Evolutionary conservation across 64 coral and sea anemone genomes (phyloP), one percentile per base, ranked within the genome.

Genomic region (Trachythela sp.): DNA sequence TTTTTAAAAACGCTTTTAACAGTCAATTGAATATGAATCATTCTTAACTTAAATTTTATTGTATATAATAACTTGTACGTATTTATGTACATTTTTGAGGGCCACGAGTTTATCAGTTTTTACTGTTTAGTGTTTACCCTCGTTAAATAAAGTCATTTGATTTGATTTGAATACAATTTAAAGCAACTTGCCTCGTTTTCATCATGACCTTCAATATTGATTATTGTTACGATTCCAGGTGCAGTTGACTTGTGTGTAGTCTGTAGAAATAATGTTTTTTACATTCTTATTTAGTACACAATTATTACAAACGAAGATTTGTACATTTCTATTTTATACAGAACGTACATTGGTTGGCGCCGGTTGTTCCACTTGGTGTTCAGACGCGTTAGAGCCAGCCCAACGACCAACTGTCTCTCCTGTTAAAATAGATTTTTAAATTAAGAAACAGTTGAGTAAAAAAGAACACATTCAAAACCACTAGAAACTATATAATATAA

Each of bases 211-310:
- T 71, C 51, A 14, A 88, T 94, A 56, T 98, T 93, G 2, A 98
- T 75, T 22, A 98, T 91, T 11, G 95, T 98, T 20, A 98, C 95
- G 39, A 98, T 89, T 13, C 95, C 95, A 48, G 95, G 93, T 52
- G 77, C 71, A 64, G 24, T 64, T 8, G 56, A 64, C 24, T 64
- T 64, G 1, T 64, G 56, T 22, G 26, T 6, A 26, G 56, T 20
- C 56, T 64, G 22, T 64, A 2, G 13, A 10, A 64, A 64, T 64
- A 0, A 5, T n/a, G 56, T 64, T 64, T n/a, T 64, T 7, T 18
- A 27, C 7, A 18, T 64, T 8, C 22, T 6, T 24, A n/a, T 0
- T 27, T n/a, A 24, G 8, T 27, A 64, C 5, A 20, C 3, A 64
- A 26, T 6, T 64, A 20, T 64, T 0, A 64, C 22, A 24, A 6